These are phyloP conservation scores for Thelaira solivaga DNA, from an alignment of 2,888 invertebrate species.

Conservation along the genomic window DNA sequence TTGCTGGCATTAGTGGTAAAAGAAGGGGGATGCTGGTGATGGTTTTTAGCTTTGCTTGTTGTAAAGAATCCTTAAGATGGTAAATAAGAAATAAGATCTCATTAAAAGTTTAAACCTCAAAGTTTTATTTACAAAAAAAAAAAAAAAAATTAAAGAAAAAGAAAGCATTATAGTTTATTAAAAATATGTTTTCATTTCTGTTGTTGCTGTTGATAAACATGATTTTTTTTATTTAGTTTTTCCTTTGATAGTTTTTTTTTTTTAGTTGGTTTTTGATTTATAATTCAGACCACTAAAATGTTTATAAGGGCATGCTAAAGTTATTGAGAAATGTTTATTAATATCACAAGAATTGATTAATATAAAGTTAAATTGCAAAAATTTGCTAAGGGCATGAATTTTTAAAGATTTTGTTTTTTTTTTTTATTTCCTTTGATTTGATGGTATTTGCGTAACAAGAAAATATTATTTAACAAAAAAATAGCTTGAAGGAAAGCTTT, in stretches of 20 bases:
- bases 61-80: constrained; percentile 52
- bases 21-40: background rate
- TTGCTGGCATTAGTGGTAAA: background rate
- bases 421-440: too few species aligned
- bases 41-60: constrained; percentile 11
- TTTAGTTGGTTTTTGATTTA: background rate
- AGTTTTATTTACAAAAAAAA: constrained; percentile 54
- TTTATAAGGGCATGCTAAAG: constrained; percentile 37
- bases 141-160: background rate
- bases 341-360: constrained; percentile 26
- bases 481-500: too few species aligned
- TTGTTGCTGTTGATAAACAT: constrained; percentile 46
- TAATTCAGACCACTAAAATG: constrained; percentile 38
- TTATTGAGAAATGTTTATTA: constrained; percentile 46
- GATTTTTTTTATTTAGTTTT: constrained; percentile 24
- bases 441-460: too few species aligned
- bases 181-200: constrained; percentile 46
- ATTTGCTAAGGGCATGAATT: background rate
- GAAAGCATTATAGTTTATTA: background rate
- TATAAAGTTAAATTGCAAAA: background rate
- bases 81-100: constrained; percentile 62
- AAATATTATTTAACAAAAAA: too few species aligned
- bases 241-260: background rate
- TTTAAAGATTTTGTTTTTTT: background rate
- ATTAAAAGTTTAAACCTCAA: constrained; percentile 65